phyloP scores from a whole-genome alignment of 2,888 invertebrate species.

The Plebejus anna region DNA sequence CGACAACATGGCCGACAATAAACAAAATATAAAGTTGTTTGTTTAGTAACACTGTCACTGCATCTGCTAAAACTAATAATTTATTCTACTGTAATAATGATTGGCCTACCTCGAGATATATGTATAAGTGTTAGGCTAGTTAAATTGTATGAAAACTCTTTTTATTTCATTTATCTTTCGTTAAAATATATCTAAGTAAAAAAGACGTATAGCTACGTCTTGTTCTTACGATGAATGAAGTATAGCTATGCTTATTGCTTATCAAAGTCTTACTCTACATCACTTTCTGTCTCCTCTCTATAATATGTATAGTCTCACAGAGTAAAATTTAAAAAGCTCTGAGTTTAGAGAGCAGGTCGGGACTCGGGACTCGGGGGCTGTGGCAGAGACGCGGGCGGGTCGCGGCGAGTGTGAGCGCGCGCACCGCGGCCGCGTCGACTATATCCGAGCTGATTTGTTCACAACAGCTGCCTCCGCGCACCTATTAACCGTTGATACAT shows the following conservation, averaged over 20 bases:
- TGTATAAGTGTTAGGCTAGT: not conserved
- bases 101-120: not conserved
- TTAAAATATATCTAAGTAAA: no score
- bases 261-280: no score
- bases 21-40: not conserved
- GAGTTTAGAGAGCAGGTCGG: no score
- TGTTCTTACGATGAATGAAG: no score
- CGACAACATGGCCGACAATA: not conserved
- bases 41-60: not conserved
- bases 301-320: no score
- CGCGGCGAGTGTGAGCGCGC: conserved; percentile 49
- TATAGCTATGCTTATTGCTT: no score
- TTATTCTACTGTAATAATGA: not conserved
- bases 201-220: no score
- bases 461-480: conserved; percentile 77
- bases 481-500: conserved; percentile 81
- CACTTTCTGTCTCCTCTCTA: no score
- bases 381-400: conserved; percentile 26
- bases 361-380: no score
- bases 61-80: not conserved
- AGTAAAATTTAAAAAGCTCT: no score
- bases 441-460: conserved; percentile 80
- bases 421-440: conserved; percentile 79
- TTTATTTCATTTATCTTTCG: no score
- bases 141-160: no score